A percentile compares a stretch with the other conserved stretches of the same genome.
Conservation (phyloP, 2,888 invertebrate species). For the Megastigmus dorsalis region DNA sequence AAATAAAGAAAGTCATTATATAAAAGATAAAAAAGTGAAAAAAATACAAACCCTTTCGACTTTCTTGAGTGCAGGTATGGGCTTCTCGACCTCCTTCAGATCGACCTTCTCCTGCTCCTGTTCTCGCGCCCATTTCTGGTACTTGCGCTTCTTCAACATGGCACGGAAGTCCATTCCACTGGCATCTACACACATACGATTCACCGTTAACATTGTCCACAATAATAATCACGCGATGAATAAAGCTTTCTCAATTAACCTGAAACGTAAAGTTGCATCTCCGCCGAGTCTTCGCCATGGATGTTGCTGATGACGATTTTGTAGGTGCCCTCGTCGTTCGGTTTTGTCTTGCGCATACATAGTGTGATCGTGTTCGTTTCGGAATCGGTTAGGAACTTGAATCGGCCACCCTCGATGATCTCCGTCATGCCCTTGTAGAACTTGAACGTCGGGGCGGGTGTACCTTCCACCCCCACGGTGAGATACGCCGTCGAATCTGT, state of each 20-base stretch:
- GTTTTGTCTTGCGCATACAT: constrained; percentile 96
- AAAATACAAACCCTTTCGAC: constrained; percentile 89
- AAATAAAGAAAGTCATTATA: constrained; percentile 1
- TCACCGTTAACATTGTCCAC: not conserved
- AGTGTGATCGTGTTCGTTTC: constrained; percentile 93
- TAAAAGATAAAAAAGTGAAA: not conserved
- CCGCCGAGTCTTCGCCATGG: constrained; percentile 96
- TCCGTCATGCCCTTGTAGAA: constrained; percentile 96
- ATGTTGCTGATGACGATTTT: constrained; percentile 93
- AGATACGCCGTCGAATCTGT: constrained; percentile 95
- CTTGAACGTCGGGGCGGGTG: constrained; percentile 95
- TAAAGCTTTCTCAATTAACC: constrained; percentile 77
- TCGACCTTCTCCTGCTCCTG: constrained; percentile 95
- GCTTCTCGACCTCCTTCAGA: constrained; percentile 93
- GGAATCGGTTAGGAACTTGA: constrained; percentile 95
- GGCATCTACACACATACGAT: constrained; percentile 80
- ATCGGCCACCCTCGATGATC: constrained; percentile 95
- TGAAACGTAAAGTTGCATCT: constrained; percentile 96
- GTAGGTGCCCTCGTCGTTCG: constrained; percentile 98
- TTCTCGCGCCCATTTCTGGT: constrained; percentile 93
- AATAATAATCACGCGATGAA: not conserved
- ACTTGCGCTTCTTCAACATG: constrained; percentile 96
- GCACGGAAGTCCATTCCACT: constrained; percentile 99
- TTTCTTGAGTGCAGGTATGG: constrained; percentile 90
- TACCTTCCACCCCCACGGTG: constrained; percentile 92